A percentile compares a stretch with the other conserved stretches of the same genome.
phyloP scores from a whole-genome alignment of 2,888 invertebrate species.

The Synanthedon andrenaeformis region DNA sequence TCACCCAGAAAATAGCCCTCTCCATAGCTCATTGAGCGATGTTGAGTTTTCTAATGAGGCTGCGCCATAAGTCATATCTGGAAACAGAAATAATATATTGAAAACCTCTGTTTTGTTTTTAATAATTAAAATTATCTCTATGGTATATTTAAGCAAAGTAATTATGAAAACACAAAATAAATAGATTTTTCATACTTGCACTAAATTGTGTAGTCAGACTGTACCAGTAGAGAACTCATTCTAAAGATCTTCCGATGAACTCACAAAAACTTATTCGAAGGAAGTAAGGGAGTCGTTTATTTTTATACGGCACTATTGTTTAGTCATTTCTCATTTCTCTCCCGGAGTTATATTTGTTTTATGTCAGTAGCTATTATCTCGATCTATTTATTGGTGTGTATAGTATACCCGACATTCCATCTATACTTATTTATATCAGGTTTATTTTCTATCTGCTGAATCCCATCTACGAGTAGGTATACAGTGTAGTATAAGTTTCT shows the following conservation, averaged over 20 bases:
- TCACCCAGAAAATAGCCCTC: too few relatives aligned
- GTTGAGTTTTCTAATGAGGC: too few relatives aligned
- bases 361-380: slow-evolving; percentile 18
- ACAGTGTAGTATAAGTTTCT: too few relatives aligned
- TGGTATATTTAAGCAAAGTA: too few relatives aligned
- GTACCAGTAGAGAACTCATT: slow-evolving; percentile 48
- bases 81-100: too few relatives aligned
- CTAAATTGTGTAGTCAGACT: slow-evolving; percentile 5
- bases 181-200: background rate
- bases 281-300: slow-evolving; percentile 54
- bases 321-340: slow-evolving; percentile 52
- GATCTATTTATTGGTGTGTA: slow-evolving; percentile 18
- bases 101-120: too few relatives aligned
- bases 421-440: slow-evolving; percentile 9
- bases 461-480: too few relatives aligned
- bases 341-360: slow-evolving; percentile 13
- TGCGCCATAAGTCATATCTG: too few relatives aligned
- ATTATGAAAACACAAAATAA: background rate
- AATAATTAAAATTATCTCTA: too few relatives aligned
- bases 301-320: slow-evolving; percentile 62
- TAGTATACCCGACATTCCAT: slow-evolving; percentile 5
- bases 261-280: slow-evolving; percentile 61
- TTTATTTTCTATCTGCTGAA: slow-evolving; percentile 1
- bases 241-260: slow-evolving; percentile 66
- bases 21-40: too few relatives aligned